Evolutionary conservation across 2,113 vertebrate genomes (phyloP).

Genomic region (Campylomormyrus numenius): DNA sequence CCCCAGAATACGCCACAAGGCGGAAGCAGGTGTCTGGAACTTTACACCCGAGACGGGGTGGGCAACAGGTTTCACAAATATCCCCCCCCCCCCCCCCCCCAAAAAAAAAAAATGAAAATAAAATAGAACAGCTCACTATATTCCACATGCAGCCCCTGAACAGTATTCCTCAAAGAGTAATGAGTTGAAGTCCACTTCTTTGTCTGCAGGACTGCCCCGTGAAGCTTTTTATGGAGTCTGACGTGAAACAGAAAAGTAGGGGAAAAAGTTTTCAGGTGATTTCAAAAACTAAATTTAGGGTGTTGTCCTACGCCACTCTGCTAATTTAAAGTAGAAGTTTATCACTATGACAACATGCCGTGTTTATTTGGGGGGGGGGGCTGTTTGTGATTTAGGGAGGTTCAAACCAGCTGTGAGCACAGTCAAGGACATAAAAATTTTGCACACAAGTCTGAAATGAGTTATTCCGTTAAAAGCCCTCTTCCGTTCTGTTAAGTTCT

Average conservation of each 20-base stretch:
- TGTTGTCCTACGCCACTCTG: neutral
- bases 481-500: neutral
- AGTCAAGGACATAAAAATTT: neutral
- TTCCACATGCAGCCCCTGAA: constrained; percentile 9
- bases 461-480: neutral
- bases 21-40: too few relatives aligned
- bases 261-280: neutral
- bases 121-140: constrained; percentile 20
- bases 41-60: too few relatives aligned
- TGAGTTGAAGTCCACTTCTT: neutral
- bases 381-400: neutral
- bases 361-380: neutral
- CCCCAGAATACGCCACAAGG: too few relatives aligned
- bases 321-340: neutral
- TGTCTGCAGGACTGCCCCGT: neutral
- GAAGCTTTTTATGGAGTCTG: neutral
- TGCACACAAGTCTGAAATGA: neutral
- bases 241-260: neutral
- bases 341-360: neutral
- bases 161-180: neutral
- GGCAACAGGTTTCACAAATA: too few relatives aligned
- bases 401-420: neutral
- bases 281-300: neutral
- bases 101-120: neutral
- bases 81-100: constrained; percentile 29